Evolutionary conservation across 2,888 invertebrate species (phyloP).

Genomic region (Pheosia tremula): DNA sequence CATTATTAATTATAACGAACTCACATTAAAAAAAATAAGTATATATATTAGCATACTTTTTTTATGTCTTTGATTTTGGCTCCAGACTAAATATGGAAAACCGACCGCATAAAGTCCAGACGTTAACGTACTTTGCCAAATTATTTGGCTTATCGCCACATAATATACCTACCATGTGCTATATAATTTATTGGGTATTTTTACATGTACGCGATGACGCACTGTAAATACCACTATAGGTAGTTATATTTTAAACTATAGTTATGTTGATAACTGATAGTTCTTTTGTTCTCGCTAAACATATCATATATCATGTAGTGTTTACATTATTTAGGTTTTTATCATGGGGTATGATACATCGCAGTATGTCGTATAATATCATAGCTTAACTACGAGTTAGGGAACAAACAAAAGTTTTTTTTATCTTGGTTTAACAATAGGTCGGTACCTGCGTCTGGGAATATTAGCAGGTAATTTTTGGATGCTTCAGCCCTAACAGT

Average conservation of each 20-base stretch:
- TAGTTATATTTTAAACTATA: background rate
- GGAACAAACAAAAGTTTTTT: too few relatives aligned
- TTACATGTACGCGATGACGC: background rate
- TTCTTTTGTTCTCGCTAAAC: background rate
- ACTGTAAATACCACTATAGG: background rate
- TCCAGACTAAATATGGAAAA: conserved; percentile 5
- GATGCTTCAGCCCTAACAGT: too few relatives aligned
- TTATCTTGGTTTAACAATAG: too few relatives aligned
- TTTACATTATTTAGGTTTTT: too few relatives aligned
- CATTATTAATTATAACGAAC: too few relatives aligned
- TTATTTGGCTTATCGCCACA: conserved; percentile 1
- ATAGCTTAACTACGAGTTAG: too few relatives aligned
- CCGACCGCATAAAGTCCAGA: conserved; percentile 4
- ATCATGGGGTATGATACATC: too few relatives aligned
- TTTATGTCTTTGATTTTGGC: background rate
- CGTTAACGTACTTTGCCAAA: conserved; percentile 3
- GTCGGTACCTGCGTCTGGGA: too few relatives aligned
- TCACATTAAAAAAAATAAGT: too few relatives aligned
- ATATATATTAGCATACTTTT: background rate
- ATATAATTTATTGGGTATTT: background rate
- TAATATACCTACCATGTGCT: background rate
- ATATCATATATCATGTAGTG: too few relatives aligned
- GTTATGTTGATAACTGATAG: background rate
- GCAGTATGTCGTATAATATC: too few relatives aligned
- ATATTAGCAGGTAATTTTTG: too few relatives aligned